These are phyloP conservation scores for Syrphus vitripennis DNA, from an alignment of 2,888 invertebrate genomes.

Conservation along the genomic window DNA sequence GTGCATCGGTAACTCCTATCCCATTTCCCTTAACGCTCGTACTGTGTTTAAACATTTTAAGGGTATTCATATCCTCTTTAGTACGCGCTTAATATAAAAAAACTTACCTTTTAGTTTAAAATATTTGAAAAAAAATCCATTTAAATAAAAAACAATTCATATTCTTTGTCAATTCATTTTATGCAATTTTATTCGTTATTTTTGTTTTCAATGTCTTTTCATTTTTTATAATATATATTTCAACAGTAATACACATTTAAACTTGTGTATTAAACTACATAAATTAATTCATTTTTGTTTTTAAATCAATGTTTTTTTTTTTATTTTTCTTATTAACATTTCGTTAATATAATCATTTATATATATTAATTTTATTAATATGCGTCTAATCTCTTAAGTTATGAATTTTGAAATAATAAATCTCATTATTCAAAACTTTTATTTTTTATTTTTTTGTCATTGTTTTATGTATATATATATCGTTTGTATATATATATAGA, in stretches of 20 bases:
- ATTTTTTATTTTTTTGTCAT: not conserved
- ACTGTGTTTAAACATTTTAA: too few relatives aligned
- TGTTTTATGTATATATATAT: conserved; percentile 43
- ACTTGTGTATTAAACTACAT: conserved; percentile 71
- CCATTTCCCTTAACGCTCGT: too few relatives aligned
- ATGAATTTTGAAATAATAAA: conserved; percentile 70
- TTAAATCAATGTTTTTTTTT: not conserved
- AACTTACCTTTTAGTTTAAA: not conserved
- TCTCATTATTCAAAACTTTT: conserved; percentile 60
- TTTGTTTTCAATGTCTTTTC: conserved; percentile 42
- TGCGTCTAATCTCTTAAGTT: conserved; percentile 61
- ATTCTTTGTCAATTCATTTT: conserved; percentile 66
- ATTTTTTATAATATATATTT: conserved; percentile 60
- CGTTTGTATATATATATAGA: conserved; percentile 55
- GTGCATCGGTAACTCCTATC: too few relatives aligned
- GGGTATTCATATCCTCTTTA: too few relatives aligned
- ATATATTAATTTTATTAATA: conserved; percentile 66
- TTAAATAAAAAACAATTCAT: not conserved
- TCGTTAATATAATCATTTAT: conserved; percentile 49
- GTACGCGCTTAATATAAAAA: too few relatives aligned
- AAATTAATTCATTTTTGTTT: conserved; percentile 63
- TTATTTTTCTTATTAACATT: not conserved
- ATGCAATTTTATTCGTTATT: conserved; percentile 68
- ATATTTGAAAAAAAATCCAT: not conserved
- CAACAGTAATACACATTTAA: conserved; percentile 72